A percentile compares a stretch with the other conserved stretches of the same genome.
These are phyloP conservation scores for Asarcornis scutulata DNA, from an alignment of 2,113 vertebrate species.

Conservation along the genomic window DNA sequence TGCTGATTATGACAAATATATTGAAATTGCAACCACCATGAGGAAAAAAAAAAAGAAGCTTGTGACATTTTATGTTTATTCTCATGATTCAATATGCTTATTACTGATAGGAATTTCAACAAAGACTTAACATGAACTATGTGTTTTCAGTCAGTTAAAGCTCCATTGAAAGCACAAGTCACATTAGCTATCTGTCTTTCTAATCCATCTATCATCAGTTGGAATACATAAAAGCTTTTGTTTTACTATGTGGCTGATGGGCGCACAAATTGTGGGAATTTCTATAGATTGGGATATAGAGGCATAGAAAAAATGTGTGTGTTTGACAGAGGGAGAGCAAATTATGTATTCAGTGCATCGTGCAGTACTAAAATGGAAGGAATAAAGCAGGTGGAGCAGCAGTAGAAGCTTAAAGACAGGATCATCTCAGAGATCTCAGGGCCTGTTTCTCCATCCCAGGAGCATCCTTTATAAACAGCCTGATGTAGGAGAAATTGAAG, in stretches of 20 bases:
- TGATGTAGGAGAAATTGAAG: constrained; percentile 5
- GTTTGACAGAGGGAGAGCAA: neutral
- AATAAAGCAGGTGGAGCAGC: constrained; percentile 35
- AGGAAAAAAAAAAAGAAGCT: neutral
- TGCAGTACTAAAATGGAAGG: neutral
- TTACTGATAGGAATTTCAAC: constrained; percentile 56
- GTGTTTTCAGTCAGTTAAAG: constrained; percentile 44
- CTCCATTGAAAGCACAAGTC: constrained; percentile 23
- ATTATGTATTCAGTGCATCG: constrained; percentile 8
- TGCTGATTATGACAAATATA: constrained; percentile 50
- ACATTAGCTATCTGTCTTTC: constrained; percentile 38
- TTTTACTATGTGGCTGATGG: constrained; percentile 38
- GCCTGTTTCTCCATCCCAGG: constrained; percentile 4
- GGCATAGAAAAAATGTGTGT: neutral
- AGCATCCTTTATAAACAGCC: constrained; percentile 42
- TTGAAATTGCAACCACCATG: constrained; percentile 10
- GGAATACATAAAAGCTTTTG: constrained; percentile 44
- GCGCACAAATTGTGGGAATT: constrained; percentile 38
- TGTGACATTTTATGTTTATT: constrained; percentile 41
- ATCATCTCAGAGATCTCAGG: constrained; percentile 38
- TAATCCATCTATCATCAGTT: constrained; percentile 50
- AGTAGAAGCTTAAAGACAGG: constrained; percentile 46
- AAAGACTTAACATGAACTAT: constrained; percentile 50
- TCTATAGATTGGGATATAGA: constrained; percentile 14
- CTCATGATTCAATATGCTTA: constrained; percentile 38